Percentiles rank a stretch among this genome's conserved stretches.
phyloP scores from a whole-genome alignment of 2,888 invertebrate species.

The Phorcus lineatus region DNA sequence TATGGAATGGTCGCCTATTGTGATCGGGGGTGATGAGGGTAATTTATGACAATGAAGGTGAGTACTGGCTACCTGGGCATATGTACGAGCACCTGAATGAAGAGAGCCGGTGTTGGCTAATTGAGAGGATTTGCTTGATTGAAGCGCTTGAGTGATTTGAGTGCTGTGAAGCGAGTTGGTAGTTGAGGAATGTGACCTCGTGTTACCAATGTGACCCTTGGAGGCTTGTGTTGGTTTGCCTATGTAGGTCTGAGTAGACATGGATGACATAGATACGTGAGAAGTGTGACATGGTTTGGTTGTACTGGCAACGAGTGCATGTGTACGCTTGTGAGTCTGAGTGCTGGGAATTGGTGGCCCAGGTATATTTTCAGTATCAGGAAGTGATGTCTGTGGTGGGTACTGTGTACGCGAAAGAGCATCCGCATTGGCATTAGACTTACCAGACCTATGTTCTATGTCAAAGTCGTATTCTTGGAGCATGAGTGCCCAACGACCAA shows the following conservation, averaged over 20 bases:
- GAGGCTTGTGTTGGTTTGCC: neutral
- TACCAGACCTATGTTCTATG: slow-evolving; percentile 27
- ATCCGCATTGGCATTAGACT: neutral
- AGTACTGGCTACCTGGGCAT: too few relatives aligned
- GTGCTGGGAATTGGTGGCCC: neutral
- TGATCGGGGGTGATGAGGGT: too few relatives aligned
- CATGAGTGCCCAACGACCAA: slow-evolving; percentile 36
- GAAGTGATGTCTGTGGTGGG: neutral
- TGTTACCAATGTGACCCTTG: too few relatives aligned
- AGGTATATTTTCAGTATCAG: neutral
- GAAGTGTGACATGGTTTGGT: neutral
- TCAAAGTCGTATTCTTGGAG: slow-evolving; percentile 36
- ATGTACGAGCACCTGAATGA: too few relatives aligned
- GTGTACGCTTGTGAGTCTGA: neutral
- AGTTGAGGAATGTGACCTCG: too few relatives aligned
- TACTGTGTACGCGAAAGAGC: neutral
- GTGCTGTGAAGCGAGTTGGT: too few relatives aligned
- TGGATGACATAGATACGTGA: too few relatives aligned
- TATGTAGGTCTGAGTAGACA: neutral
- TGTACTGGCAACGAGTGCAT: neutral
- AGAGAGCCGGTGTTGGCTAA: too few relatives aligned
- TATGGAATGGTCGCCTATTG: too few relatives aligned
- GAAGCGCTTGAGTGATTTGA: too few relatives aligned
- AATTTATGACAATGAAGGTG: too few relatives aligned
- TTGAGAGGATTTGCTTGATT: too few relatives aligned